Percentiles rank a stretch among this genome's conserved stretches.
Conservation (phyloP, 2,113 vertebrate genomes). For the Circaetus cinerascens region DNA sequence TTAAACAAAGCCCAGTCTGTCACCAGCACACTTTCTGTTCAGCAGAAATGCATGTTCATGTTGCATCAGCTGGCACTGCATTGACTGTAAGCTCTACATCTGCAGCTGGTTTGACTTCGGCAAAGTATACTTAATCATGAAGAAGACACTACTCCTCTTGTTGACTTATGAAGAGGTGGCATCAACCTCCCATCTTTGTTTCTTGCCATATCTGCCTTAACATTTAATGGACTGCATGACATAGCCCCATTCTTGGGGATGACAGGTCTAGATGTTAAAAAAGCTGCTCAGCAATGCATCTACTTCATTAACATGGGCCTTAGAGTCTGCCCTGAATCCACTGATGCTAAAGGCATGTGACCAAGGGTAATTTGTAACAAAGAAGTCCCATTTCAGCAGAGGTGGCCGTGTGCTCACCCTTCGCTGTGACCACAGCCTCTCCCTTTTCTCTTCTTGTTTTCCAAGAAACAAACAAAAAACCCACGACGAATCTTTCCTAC, state of each 20-base stretch:
- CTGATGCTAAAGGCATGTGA: not conserved
- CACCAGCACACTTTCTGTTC: not conserved
- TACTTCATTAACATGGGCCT: not conserved
- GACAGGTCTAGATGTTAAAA: not conserved
- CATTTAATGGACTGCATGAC: not conserved
- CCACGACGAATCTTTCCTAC: not conserved
- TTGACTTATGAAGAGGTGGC: not conserved
- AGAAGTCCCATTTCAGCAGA: not conserved
- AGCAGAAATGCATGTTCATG: not conserved
- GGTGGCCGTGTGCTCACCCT: not conserved
- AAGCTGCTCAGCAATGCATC: not conserved
- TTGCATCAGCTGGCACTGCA: not conserved
- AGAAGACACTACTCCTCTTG: not conserved
- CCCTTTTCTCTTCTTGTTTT: not conserved
- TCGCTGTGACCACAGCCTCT: not conserved
- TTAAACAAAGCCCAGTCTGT: not conserved
- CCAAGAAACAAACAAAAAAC: not conserved
- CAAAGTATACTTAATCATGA: not conserved
- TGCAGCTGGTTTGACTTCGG: not conserved
- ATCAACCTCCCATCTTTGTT: not conserved
- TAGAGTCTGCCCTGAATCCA: not conserved
- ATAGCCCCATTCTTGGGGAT: not conserved
- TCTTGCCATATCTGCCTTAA: not conserved
- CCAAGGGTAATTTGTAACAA: not conserved
- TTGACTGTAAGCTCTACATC: not conserved